Evolutionary conservation across 2,888 invertebrate species (phyloP), one percentile per base, ranked within the genome.

Genomic region (Heliconius ismenius): DNA sequence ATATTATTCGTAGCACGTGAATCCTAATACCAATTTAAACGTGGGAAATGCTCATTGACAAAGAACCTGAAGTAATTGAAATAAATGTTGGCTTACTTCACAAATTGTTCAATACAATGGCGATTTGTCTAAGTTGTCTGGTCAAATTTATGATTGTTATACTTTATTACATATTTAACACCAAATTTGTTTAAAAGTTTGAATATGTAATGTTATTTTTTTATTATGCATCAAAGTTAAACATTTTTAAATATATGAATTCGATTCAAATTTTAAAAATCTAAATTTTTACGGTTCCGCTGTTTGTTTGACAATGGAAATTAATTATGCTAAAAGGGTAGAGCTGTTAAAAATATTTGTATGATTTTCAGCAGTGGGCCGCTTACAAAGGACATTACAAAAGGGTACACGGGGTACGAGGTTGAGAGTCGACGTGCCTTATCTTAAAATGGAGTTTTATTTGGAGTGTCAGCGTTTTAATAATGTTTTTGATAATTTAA

Each of bases 41-140:
- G 81, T 82, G 80, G 83, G 86, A 83, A 84, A 85, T 83, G 81
- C 85, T 85, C 85, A 87, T 88, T 86, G 90, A 89, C 88, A 86
- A 88, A 92, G 90, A 92, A 90, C 87, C 87, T 85, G 84, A 86
- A 87, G 91, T 94, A 93, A 94, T 93, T 93, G 93, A 93, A 93
- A 94, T 90, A 92, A 93, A 94, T 93, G 93, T 87, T 85, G 83
- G 92, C 92, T 94, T 93, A 93, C 91, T 92, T 91, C 87, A 93
- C 92, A 92, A 92, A 92, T 93, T 93, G 93, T 93, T 84, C 92
- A 93, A 93, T 93, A 91, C 92, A 93, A 92, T 84, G 87, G 91
- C 90, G 89, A 94, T 94, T 93, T 93, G 87, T 94, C 90, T 90
- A 92, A 91, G 91, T 93, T 91, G 86, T 81, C 83, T 85, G 85